Base-by-base conservation (phyloP, 2,797 vertebrate species). In the Myotis daubentonii region DNA sequence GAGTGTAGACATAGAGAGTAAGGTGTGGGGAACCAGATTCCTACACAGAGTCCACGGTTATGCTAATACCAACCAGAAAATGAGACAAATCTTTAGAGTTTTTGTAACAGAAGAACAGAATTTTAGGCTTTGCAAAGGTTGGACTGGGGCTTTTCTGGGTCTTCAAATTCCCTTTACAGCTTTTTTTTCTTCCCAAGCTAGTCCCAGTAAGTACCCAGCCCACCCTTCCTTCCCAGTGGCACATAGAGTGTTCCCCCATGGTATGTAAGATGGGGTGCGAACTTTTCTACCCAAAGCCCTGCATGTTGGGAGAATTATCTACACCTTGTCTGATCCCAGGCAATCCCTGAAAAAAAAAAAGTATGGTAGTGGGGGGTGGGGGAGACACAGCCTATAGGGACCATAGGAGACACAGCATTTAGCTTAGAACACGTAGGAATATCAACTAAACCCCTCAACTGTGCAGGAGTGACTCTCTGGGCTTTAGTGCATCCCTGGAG, bases 341-440 rank as follows among this genome's bases (percentile, higher is more conserved):
- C 7, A 53, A 47, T 4, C 17, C 28, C 17, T 28, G 51, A 1
- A 2, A 10, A 38, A 15, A 19, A 15, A 2, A 19, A 0, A 0
- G 6, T 53, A 2, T 38, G 13, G 53, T 19, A n/a, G 11, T 57
- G 55, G 22, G 11, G 2, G 41, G 38, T 13, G 81, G 23, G 57
- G 70, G n/a, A 23, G 41, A 36, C 16, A 36, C 25, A 13, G 0
- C 3, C 30, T 23, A 0, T 6, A 5, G 6, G 28, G n/a, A 25
- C 6, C 1, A 3, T 1, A 22, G 17, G 30, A 36, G 9, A 23
- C 1, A 30, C 1, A 33, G 1, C 25, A 15, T 47, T 30, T 47
- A 41, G 49, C 33, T 82, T 8, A 2, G 0, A 44, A 0, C 25
- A 38, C 2, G 20, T 47, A 13, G 0, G 13, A 51, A 4, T 30